Evolutionary conservation across 1,140 invertebrate species (phyloP), one percentile per base, ranked within the genome.

Genomic region (Drosophila simulans): DNA sequence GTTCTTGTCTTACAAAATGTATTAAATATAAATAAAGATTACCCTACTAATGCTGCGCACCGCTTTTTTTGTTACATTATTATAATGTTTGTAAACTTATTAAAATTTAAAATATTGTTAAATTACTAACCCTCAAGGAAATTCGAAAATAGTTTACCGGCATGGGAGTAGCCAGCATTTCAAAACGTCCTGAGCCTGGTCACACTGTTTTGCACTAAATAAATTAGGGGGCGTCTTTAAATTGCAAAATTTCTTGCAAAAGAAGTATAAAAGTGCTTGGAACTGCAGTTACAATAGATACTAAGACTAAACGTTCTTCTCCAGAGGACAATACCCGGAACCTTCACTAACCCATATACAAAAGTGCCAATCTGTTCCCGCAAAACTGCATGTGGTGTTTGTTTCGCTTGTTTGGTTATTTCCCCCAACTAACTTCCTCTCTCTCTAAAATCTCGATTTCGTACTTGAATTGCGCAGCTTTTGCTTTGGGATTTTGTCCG

Each of bases 401-500:
- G 22, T 20, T n/a, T 27, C n/a, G 48, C 12, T 49, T 49, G 13
- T 40, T 58, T 7, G 17, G 25, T 39, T 43, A 43, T 7, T 58
- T 62, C 22, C 4, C 0, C 39, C 13, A 27, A 37, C 58, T 52
- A 35, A 12, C 10, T 7, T 4, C 5, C 37, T 4, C n/a, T 51
- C n/a, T 51, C 27, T 20, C 42, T 15, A 42, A 12, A 25, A n/a
- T 31, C 54, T 34, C 10, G 7, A 5, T 17, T 37, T 37, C n/a
- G 12, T 40, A 37, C 20, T 40, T 40, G 34, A 52, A 13, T 35
- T 52, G 49, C 31, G 54, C 59, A 34, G 40, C 59, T 63, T 63
- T 63, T 63, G 59, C 54, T 57, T 40, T 63, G 59, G 59, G 25
- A 42, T 63, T 63, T 31, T 63, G 59, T 34, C 12, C 27, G 34